Percentiles rank a stretch among this genome's conserved stretches.
Conservation (phyloP, 1,140 invertebrate species). For the Galleria mellonella region DNA sequence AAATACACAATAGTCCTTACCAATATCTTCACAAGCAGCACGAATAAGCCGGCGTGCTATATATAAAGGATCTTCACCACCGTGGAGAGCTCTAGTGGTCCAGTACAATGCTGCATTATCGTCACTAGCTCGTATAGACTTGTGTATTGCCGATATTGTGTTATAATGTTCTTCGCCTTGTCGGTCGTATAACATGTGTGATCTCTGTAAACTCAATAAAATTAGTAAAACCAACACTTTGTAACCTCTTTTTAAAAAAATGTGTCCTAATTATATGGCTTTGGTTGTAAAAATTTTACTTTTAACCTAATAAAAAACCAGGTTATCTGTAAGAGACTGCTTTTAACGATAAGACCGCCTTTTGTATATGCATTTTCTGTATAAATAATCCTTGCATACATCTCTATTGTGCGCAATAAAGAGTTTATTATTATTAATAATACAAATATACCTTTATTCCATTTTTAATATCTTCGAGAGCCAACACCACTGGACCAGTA, state of each 20-base stretch:
- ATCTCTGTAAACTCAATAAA: constrained; percentile 28
- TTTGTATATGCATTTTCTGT: no score
- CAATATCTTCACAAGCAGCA: constrained; percentile 84
- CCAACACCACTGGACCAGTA: constrained; percentile 58
- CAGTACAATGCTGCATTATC: constrained; percentile 90
- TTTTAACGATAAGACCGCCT: no score
- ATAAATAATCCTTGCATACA: no score
- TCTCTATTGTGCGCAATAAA: no score
- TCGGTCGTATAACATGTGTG: constrained; percentile 82
- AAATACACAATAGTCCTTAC: no score
- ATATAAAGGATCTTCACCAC: constrained; percentile 89
- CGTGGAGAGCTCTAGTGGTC: constrained; percentile 86
- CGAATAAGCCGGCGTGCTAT: constrained; percentile 85
- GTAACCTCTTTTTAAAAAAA: no score
- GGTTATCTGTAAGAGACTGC: no score
- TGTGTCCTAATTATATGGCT: no score
- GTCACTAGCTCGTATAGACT: constrained; percentile 89
- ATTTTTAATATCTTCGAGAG: constrained; percentile 79
- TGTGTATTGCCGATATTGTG: constrained; percentile 87
- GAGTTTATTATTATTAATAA: no score
- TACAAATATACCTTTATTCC: constrained; percentile 77
- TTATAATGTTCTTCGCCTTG: constrained; percentile 91
- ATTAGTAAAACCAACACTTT: not conserved
- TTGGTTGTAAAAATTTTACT: no score
- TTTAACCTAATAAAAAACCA: no score